Evolutionary conservation across 2,888 invertebrate species (phyloP).

Genomic region (Neoaliturus tenellus): DNA sequence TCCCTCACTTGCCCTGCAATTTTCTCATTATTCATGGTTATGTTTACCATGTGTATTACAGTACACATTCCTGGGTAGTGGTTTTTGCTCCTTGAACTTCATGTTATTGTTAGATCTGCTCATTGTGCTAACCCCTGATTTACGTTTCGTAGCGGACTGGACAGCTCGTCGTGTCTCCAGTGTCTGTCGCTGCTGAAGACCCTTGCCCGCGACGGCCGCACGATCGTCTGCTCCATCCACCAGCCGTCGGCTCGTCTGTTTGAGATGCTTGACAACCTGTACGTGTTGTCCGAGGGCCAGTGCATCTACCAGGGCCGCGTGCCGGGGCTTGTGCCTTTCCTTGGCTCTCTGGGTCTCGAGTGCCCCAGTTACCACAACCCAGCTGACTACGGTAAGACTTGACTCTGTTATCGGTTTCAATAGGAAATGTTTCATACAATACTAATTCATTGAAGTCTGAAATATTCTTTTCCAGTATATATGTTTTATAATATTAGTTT

Average conservation of each 20-base stretch:
- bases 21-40: no score
- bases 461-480: no score
- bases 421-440: no score
- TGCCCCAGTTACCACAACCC: slow-evolving; percentile 98
- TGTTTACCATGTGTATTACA: no score
- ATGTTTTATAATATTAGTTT: no score
- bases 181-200: slow-evolving; percentile 93
- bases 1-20: no score
- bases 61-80: no score
- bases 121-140: no score
- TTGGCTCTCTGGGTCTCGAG: slow-evolving; percentile 88
- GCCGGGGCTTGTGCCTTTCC: slow-evolving; percentile 89
- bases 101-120: no score
- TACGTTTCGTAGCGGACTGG: slow-evolving; percentile 82
- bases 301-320: slow-evolving; percentile 95
- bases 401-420: no score
- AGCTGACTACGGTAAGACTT: slow-evolving; percentile 93
- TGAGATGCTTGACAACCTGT: slow-evolving; percentile 96
- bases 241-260: slow-evolving; percentile 97
- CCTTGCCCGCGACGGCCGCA: slow-evolving; percentile 89
- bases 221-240: slow-evolving; percentile 97
- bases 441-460: no score
- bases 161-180: slow-evolving; percentile 96
- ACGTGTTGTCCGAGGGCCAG: slow-evolving; percentile 94
- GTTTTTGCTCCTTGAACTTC: no score